A percentile compares a stretch with the other conserved stretches of the same genome.
Evolutionary conservation across 2,113 vertebrate genomes (phyloP).

Genomic region (Scalopus aquaticus): DNA sequence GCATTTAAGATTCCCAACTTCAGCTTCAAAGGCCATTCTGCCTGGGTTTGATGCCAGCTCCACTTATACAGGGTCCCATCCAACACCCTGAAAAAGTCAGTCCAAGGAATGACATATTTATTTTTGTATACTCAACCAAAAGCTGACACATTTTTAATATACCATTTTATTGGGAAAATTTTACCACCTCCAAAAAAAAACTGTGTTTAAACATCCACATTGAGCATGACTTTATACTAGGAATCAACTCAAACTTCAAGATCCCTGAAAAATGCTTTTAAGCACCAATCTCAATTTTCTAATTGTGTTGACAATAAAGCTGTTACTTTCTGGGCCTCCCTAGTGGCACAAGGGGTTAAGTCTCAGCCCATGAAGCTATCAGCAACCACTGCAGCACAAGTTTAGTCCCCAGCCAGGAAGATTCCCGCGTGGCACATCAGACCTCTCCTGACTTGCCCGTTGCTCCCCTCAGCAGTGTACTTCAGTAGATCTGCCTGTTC

Average conservation of each 20-base stretch:
- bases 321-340: too few species aligned
- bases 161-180: background rate
- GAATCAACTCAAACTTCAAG: background rate
- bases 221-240: background rate
- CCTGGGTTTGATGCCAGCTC: background rate
- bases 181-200: background rate
- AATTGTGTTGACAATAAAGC: background rate
- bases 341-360: too few species aligned
- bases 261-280: background rate
- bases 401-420: too few species aligned
- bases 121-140: conserved; percentile 2
- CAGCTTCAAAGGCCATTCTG: conserved; percentile 6
- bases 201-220: background rate
- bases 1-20: background rate
- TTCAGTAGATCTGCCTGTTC: too few species aligned
- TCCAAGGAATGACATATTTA: background rate
- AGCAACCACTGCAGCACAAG: too few species aligned
- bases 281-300: background rate
- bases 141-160: background rate
- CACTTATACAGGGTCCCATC: background rate
- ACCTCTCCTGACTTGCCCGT: too few species aligned
- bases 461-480: too few species aligned
- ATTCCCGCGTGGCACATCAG: too few species aligned
- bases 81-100: background rate
- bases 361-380: too few species aligned